Conservation (phyloP, 2,888 invertebrate species). For the Gnatocerus cornutus region DNA sequence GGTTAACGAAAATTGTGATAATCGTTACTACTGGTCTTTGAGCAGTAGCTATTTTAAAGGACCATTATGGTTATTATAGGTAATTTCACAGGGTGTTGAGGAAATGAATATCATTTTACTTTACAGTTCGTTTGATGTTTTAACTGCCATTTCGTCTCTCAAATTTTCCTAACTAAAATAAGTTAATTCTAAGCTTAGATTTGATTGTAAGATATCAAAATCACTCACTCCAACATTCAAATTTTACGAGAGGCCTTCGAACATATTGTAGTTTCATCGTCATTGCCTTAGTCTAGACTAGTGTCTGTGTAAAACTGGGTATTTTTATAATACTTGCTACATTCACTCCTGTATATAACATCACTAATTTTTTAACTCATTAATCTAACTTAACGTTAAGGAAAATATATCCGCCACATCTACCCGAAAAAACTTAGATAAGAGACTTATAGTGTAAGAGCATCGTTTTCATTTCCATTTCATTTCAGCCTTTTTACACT, state of each 20-base stretch:
- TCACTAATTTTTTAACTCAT: constrained; percentile 45
- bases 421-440: constrained; percentile 47
- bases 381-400: constrained; percentile 36
- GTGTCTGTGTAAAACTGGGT: constrained; percentile 43
- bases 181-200: constrained; percentile 20
- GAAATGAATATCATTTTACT: constrained; percentile 41
- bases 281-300: constrained; percentile 47
- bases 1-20: constrained; percentile 40
- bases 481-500: constrained; percentile 19
- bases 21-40: constrained; percentile 22
- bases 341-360: constrained; percentile 41
- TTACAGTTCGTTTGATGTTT: constrained; percentile 27
- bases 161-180: constrained; percentile 33
- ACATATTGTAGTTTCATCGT: constrained; percentile 46
- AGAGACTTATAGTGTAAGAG: constrained; percentile 28
- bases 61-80: constrained; percentile 39
- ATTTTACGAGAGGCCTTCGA: constrained; percentile 47
- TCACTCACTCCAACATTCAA: constrained; percentile 10
- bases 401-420: constrained; percentile 48
- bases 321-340: constrained; percentile 49
- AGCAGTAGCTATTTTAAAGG: constrained; percentile 33
- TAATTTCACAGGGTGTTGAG: constrained; percentile 42
- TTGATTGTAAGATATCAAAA: constrained; percentile 4
- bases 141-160: constrained; percentile 41
- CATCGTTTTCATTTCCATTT: constrained; percentile 21